phyloP scores from a whole-genome alignment of 2,113 vertebrate genomes.

The Typhlomys cinereus region DNA sequence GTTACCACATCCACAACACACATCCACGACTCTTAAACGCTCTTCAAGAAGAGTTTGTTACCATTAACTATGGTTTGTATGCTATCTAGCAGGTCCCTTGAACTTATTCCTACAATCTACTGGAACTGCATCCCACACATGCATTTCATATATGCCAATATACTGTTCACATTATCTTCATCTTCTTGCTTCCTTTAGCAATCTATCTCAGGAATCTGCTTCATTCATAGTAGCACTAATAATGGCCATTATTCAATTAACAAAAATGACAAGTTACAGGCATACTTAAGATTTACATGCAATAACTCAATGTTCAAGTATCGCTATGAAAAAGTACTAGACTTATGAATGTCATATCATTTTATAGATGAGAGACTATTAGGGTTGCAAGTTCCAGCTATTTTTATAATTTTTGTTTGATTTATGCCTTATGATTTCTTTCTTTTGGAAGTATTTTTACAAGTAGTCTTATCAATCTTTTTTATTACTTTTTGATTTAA shows the following conservation, averaged over 20 bases:
- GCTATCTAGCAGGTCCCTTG: not conserved
- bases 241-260: not conserved
- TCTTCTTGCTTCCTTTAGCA: not conserved
- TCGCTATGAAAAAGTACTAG: not conserved
- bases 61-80: not conserved
- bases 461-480: not conserved
- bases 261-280: not conserved
- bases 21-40: no score
- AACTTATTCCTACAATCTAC: not conserved
- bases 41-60: not conserved
- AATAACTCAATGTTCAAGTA: not conserved
- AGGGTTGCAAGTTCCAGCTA: not conserved
- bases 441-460: not conserved
- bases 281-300: not conserved
- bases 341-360: not conserved
- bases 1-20: no score
- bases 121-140: not conserved
- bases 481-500: not conserved
- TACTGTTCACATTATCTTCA: not conserved
- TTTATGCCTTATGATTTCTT: not conserved
- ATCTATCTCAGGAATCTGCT: not conserved
- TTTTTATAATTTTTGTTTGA: not conserved
- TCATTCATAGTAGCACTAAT: not conserved
- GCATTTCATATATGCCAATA: not conserved
- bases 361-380: not conserved